Percentiles rank a stretch among this genome's conserved stretches.
Conservation (phyloP, 2,888 invertebrate species). For the Eledone cirrhosa region DNA sequence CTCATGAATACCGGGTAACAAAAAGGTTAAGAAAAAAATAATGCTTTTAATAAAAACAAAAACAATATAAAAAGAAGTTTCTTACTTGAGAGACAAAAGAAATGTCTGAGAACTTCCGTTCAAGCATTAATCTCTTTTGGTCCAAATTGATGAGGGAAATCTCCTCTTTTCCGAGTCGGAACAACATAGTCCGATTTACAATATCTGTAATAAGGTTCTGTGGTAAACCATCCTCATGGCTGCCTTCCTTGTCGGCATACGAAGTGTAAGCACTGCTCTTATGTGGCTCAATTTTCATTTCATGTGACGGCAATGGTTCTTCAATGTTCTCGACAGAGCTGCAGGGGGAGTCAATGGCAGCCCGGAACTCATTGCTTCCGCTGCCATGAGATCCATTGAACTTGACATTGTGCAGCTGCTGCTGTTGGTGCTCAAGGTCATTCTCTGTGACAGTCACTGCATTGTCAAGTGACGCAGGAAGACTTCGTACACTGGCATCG, state of each 20-base stretch:
- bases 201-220: not conserved
- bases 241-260: not conserved
- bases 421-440: conserved; percentile 51
- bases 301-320: conserved; percentile 29
- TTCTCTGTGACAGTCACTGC: conserved; percentile 58
- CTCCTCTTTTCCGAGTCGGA: conserved; percentile 86
- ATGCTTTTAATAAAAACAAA: not conserved
- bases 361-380: conserved; percentile 48
- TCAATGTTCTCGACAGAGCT: conserved; percentile 47
- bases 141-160: conserved; percentile 91
- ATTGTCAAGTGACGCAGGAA: conserved; percentile 59
- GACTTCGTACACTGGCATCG: conserved; percentile 60
- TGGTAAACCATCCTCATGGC: not conserved
- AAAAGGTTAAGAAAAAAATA: too few species aligned
- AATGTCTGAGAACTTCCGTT: conserved; percentile 87
- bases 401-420: conserved; percentile 35
- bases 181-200: conserved; percentile 85
- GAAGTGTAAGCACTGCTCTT: conserved; percentile 11
- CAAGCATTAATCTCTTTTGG: conserved; percentile 86
- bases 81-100: conserved; percentile 82
- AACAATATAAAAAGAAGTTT: not conserved
- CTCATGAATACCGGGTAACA: too few species aligned
- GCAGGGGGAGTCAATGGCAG: conserved; percentile 37
- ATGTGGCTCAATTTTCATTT: not conserved
- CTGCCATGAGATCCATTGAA: conserved; percentile 43